Base-by-base conservation (phyloP, 2,888 invertebrate genomes). In the Spilarctia lutea region DNA sequence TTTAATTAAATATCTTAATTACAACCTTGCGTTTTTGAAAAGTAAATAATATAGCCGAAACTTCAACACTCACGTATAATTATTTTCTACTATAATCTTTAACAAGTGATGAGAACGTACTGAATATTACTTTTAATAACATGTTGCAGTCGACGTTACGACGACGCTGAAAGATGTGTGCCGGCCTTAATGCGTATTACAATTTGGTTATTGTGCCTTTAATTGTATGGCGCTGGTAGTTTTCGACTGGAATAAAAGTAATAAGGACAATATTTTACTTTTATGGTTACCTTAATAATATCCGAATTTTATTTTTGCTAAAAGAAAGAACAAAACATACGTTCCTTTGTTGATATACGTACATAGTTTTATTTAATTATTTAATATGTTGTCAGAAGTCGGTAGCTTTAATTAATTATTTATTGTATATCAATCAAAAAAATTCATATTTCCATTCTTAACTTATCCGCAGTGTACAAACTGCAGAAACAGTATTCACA, bases 61-160 rank as follows among this genome's bases (percentile, higher is more conserved):
- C 66, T 78, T 75, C 52, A 75, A 79, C 77, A 39, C 60, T 71
- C 73, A n/a, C 35, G 71, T 71, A 75, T 78, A 83, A 83, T 85
- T 83, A 70, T 83, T 81, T 83, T 85, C 75, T 66, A 75, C 74
- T 66, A 65, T 48, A 73, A 52, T 65, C 65, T 33, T 76, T 75
- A 68, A 78, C 74, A 65, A 65, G 68, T 76, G 71, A 70, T 68
- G 65, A 73, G 75, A 69, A 65, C 60, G 70, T 60, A 77, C 75
- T 83, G 80, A 79, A 86, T 83, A 85, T 91, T 90, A 90, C 88
- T 89, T 92, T 91, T 91, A 91, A 92, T 93, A 89, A 90, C 85
- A 81, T 85, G 87, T 91, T 90, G 86, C n/a, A 35, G 52, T 82
- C 83, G 82, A 87, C 85, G 88, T 91, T 90, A 91, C 88, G 88